Evolutionary conservation across 2,797 vertebrate genomes (phyloP), one percentile per base, ranked within the genome.

Genomic region (Enteromius mattozi): DNA sequence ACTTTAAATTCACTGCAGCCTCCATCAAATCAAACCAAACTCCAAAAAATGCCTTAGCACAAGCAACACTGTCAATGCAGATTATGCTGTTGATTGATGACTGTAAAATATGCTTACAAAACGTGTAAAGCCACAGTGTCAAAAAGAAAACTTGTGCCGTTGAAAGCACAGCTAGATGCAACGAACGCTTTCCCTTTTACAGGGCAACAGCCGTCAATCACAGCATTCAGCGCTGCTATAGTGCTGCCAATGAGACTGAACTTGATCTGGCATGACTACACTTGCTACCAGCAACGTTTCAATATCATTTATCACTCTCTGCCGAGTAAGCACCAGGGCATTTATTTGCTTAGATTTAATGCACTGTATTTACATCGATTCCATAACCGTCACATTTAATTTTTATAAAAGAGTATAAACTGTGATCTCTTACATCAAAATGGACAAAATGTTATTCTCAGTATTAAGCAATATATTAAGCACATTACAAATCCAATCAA

Each of bases 51-150:
- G 56, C 81, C 45, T 49, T 75, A 75, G 69, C 66, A 71, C 49
- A 70, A 81, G 79, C 79, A 71, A 40, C 33, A 21, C 79, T 82
- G 81, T 82, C 81, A 75, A 24, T 27, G 70, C 59, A 82, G 81
- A 82, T 82, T 51, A 63, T 21, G 49, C 51, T 35, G 30, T 59
- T 71, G 79, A 81, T 59, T 71, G 79, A 81, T 81, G 81, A 49
- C 45, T 74, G 71, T 82, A 76, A 82, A 76, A 82, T 54, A 75
- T 75, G 71, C 59, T 82, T 72, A 72, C 37, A 72, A 74, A 74
- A 74, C 19, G 27, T 21, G 27, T 72, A 42, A 10, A 0, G 66
- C 7, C 69, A 30, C 24, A 1, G 51, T 59, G 51, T 81, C 37
- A 70, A 21, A 70, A 59, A 81, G 35, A 56, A 66, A 80, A 69